A percentile compares a stretch with the other conserved stretches of the same genome.
These are phyloP conservation scores for Xyrichtys novacula DNA, from an alignment of 2,797 vertebrate species.

Conservation along the genomic window DNA sequence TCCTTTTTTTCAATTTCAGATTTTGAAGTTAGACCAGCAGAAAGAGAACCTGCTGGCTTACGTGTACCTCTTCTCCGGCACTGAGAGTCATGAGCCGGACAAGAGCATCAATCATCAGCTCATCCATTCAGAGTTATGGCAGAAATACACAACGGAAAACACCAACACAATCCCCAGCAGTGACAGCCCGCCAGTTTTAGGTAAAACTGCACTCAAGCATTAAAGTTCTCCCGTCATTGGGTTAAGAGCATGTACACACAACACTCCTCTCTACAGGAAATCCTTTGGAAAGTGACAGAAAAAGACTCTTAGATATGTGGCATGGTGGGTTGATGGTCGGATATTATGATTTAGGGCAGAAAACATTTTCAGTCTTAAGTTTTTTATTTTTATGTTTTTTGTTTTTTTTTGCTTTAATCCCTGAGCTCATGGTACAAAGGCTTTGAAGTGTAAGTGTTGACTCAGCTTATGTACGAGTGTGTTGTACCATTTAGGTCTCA, in stretches of 20 bases:
- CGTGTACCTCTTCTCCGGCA: constrained; percentile 86
- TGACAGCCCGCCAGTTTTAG: constrained; percentile 17
- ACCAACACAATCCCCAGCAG: constrained; percentile 43
- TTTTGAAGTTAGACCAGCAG: constrained; percentile 83
- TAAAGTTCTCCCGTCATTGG: no score
- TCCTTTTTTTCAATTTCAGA: constrained; percentile 73
- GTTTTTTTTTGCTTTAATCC: no score
- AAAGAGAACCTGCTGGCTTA: constrained; percentile 79
- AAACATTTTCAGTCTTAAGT: no score
- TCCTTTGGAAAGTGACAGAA: no score
- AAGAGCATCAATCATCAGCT: constrained; percentile 90
- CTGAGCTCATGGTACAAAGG: neutral
- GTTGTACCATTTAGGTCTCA: constrained; percentile 32
- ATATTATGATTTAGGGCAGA: no score
- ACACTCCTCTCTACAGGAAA: no score
- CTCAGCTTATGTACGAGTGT: neutral
- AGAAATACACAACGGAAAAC: constrained; percentile 75
- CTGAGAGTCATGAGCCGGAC: constrained; percentile 79
- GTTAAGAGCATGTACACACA: no score
- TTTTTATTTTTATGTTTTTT: no score
- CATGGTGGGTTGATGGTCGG: no score
- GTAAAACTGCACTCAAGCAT: constrained; percentile 44
- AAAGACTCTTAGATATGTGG: no score
- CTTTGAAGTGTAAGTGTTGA: neutral
- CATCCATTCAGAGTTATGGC: constrained; percentile 85